Evolutionary conservation across 2,113 vertebrate genomes (phyloP).

Genomic region (Sclerurus mexicanus): DNA sequence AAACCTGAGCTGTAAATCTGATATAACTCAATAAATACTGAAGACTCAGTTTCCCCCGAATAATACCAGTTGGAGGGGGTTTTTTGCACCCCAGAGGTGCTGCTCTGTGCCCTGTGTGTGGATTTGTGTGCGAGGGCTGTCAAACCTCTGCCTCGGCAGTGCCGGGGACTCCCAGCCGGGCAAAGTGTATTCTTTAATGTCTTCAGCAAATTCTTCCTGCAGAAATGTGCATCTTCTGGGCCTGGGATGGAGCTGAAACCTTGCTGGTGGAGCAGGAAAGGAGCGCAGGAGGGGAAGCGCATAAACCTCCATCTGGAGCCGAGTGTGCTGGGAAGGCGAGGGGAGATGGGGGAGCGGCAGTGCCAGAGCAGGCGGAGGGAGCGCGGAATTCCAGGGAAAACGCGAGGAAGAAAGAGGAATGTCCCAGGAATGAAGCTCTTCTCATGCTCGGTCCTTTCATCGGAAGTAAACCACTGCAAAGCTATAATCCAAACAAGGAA

Average conservation of each 20-base stretch:
- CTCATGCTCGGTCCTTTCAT: not conserved
- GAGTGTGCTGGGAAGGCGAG: not conserved
- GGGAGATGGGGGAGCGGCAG: not conserved
- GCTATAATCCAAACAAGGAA: constrained; percentile 32
- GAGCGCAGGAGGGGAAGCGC: constrained; percentile 40
- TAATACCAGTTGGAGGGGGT: not conserved
- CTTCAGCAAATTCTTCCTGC: not conserved
- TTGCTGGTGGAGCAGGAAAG: constrained; percentile 27
- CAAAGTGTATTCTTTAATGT: not conserved
- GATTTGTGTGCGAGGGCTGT: not conserved
- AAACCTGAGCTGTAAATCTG: constrained; percentile 7
- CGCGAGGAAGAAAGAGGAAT: constrained; percentile 48
- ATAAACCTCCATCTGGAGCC: constrained; percentile 47
- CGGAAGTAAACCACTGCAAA: constrained; percentile 26
- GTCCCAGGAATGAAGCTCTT: constrained; percentile 36
- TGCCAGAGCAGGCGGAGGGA: constrained; percentile 1
- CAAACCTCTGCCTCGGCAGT: not conserved
- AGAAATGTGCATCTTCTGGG: constrained; percentile 40
- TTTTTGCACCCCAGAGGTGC: not conserved
- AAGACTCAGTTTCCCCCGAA: not conserved
- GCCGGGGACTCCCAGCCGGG: not conserved
- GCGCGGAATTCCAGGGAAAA: not conserved
- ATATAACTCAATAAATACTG: not conserved
- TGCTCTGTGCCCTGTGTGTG: not conserved
- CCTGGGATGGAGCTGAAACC: constrained; percentile 8